Evolutionary conservation across 2,797 vertebrate species (phyloP).

Genomic region (Falco naumanni): DNA sequence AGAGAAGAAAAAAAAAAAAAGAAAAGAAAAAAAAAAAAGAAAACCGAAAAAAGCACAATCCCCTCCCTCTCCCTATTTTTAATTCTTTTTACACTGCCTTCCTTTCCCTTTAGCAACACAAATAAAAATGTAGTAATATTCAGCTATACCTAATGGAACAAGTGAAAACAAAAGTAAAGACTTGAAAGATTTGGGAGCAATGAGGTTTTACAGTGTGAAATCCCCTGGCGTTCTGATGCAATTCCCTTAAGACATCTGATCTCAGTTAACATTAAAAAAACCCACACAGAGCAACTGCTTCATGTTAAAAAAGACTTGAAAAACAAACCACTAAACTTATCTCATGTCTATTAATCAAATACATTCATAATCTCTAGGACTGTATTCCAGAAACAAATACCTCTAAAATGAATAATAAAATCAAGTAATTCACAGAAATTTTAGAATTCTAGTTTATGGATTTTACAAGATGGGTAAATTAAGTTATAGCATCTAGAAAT

Average conservation of each 20-base stretch:
- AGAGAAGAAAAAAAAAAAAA: background rate
- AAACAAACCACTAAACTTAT: background rate
- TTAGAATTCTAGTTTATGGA: background rate
- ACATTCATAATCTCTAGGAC: background rate
- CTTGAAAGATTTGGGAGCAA: background rate
- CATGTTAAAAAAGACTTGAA: background rate
- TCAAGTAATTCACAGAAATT: background rate
- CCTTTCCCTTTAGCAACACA: background rate
- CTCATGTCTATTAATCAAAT: background rate
- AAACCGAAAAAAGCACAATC: background rate
- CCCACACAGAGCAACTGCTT: background rate
- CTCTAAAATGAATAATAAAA: background rate
- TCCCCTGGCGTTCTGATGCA: background rate
- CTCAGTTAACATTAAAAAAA: background rate
- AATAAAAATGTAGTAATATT: background rate
- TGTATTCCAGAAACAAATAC: background rate
- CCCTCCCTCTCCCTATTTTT: background rate
- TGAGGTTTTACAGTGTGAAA: slow-evolving; percentile 1
- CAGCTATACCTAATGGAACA: background rate
- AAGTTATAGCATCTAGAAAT: background rate
- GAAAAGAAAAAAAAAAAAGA: no score
- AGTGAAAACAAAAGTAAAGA: background rate
- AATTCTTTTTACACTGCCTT: background rate
- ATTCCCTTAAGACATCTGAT: background rate
- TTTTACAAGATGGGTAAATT: background rate